A percentile compares a stretch with the other conserved stretches of the same genome.
These are phyloP conservation scores for Liopterus haemorrhoidalis DNA, from an alignment of 2,888 invertebrate genomes.

Conservation along the genomic window DNA sequence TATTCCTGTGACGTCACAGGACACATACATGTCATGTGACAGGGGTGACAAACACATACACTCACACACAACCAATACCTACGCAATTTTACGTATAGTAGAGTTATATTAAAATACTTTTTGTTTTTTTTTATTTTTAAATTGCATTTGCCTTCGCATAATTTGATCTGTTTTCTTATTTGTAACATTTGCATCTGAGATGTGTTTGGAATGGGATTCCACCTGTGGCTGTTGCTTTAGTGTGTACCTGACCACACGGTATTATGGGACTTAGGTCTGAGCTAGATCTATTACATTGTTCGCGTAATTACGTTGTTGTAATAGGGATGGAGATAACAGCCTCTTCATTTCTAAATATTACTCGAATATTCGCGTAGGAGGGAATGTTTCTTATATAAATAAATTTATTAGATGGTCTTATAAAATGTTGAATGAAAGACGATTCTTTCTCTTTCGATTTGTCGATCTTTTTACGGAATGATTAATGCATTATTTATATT, in stretches of 20 bases:
- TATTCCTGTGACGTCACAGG: conserved; percentile 33
- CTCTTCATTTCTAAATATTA: too few relatives aligned
- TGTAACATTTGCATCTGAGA: conserved; percentile 42
- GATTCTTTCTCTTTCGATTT: too few relatives aligned
- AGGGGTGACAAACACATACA: conserved; percentile 31
- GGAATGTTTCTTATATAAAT: too few relatives aligned
- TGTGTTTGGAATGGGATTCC: conserved; percentile 35
- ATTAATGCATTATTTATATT: too few relatives aligned
- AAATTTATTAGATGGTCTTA: too few relatives aligned
- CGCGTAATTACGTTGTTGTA: too few relatives aligned
- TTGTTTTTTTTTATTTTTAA: conserved; percentile 33
- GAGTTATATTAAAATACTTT: conserved; percentile 43
- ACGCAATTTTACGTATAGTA: not conserved
- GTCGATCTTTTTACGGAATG: too few relatives aligned
- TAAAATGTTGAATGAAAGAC: too few relatives aligned
- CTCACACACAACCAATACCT: conserved; percentile 29
- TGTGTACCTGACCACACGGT: not conserved
- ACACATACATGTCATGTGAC: conserved; percentile 34
- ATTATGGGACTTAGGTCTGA: not conserved
- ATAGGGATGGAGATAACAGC: too few relatives aligned
- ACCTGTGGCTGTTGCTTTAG: conserved; percentile 32
- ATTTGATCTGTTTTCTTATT: conserved; percentile 45
- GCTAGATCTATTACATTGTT: not conserved
- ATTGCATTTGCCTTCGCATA: conserved; percentile 44
- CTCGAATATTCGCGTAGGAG: too few relatives aligned